Conservation (phyloP, 2,113 vertebrate genomes). For the Cichladusa arquata region DNA sequence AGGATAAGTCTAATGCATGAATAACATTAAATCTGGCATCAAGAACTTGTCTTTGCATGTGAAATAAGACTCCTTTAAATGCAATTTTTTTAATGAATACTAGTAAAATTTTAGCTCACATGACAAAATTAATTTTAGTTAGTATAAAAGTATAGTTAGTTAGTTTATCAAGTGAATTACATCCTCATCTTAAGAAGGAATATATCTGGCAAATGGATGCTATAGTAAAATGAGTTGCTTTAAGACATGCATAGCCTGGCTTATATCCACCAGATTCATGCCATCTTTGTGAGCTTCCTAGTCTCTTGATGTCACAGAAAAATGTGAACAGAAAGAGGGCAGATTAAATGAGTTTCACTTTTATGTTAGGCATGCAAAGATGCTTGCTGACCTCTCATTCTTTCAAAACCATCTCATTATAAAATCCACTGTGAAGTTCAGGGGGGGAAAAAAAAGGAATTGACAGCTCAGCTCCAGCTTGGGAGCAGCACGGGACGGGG, state of each 20-base stretch:
- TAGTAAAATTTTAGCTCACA: background rate
- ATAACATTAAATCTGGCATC: background rate
- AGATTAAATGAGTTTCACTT: background rate
- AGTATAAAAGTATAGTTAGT: too few relatives aligned
- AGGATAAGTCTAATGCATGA: background rate
- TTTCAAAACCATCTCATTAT: background rate
- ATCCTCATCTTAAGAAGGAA: background rate
- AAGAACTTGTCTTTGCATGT: background rate
- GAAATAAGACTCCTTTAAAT: background rate
- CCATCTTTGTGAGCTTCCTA: background rate
- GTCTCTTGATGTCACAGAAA: background rate
- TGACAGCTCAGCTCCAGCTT: background rate
- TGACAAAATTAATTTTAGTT: background rate
- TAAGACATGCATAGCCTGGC: background rate
- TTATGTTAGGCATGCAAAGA: background rate
- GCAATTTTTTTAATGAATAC: background rate
- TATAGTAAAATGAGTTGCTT: background rate
- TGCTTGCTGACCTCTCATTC: background rate
- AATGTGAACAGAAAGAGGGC: fast-evolving
- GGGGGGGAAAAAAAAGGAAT: too few relatives aligned
- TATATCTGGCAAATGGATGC: background rate
- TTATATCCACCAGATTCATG: background rate
- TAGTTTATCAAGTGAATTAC: background rate
- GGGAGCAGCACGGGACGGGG: fast-evolving
- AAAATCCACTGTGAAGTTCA: background rate